Percentiles rank a stretch among this genome's conserved stretches.
Evolutionary conservation across 2,888 invertebrate genomes (phyloP).

Genomic region (Urechis unicinctus): DNA sequence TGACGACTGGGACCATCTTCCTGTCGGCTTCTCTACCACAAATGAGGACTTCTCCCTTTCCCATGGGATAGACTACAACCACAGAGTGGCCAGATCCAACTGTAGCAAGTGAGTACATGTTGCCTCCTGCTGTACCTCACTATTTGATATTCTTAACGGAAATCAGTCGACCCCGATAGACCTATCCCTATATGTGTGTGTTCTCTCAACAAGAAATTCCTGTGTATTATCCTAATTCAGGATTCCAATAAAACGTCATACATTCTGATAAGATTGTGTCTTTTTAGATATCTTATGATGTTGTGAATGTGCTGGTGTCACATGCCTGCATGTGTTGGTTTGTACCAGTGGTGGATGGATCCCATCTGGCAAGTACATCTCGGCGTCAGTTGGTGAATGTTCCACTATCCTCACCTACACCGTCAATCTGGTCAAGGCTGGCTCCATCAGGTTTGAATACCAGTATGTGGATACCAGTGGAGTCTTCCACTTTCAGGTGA

Average conservation of each 20-base stretch:
- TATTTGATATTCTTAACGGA: too few species aligned
- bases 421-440: slow-evolving; percentile 55
- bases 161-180: too few species aligned
- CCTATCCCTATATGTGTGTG: too few species aligned
- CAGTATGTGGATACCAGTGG: slow-evolving; percentile 52
- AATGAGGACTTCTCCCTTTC: slow-evolving; percentile 35
- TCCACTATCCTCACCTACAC: slow-evolving; percentile 54
- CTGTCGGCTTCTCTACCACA: slow-evolving; percentile 52
- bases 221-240: too few species aligned
- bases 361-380: slow-evolving; percentile 27
- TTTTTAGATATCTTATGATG: neutral
- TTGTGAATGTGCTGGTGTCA: neutral
- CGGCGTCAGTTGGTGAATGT: slow-evolving; percentile 53
- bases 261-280: too few species aligned
- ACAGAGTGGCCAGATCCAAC: too few species aligned
- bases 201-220: too few species aligned
- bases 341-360: slow-evolving; percentile 33
- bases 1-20: slow-evolving; percentile 55
- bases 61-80: too few species aligned
- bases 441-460: slow-evolving; percentile 55
- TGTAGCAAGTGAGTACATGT: too few species aligned
- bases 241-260: too few species aligned
- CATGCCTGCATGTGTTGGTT: neutral
- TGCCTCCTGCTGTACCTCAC: too few species aligned
- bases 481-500: slow-evolving; percentile 54